phyloP scores from a whole-genome alignment of 2,113 vertebrate species.

The Semnopithecus entellus region DNA sequence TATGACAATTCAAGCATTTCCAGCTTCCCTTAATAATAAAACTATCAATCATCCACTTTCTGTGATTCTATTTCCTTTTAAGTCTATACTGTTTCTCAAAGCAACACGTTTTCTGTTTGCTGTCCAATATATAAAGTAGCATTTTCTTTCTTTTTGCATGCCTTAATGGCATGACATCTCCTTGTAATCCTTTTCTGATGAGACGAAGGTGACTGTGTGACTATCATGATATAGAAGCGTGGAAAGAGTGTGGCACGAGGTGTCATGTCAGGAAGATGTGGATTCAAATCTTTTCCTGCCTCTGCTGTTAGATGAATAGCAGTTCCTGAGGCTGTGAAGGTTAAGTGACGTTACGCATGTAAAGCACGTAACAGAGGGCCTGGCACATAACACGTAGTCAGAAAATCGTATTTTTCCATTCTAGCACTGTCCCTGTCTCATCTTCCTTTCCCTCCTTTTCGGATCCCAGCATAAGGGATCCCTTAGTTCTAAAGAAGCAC shows the following conservation, averaged over 20 bases:
- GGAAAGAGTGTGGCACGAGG: not conserved
- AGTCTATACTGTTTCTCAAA: not conserved
- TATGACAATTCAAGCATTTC: not conserved
- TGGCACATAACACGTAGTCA: not conserved
- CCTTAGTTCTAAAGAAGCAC: not conserved
- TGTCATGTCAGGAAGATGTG: not conserved
- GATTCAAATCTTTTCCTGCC: not conserved
- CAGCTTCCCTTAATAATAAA: constrained; percentile 45
- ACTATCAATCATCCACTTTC: not conserved
- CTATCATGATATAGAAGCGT: not conserved
- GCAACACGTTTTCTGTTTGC: not conserved
- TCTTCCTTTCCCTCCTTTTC: not conserved
- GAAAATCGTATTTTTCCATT: not conserved
- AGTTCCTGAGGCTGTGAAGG: not conserved
- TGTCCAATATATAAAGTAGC: not conserved
- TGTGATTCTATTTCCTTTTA: not conserved
- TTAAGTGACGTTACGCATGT: not conserved
- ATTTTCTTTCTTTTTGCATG: not conserved
- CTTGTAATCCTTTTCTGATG: not conserved
- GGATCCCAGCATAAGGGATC: not conserved
- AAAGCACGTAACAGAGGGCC: not conserved
- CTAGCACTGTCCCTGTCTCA: not conserved
- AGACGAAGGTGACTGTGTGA: not conserved
- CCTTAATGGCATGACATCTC: not conserved
- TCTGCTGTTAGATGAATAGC: not conserved